A percentile compares a stretch with the other conserved stretches of the same genome.
phyloP scores from a whole-genome alignment of 2,113 vertebrate species.

The Hucho hucho region DNA sequence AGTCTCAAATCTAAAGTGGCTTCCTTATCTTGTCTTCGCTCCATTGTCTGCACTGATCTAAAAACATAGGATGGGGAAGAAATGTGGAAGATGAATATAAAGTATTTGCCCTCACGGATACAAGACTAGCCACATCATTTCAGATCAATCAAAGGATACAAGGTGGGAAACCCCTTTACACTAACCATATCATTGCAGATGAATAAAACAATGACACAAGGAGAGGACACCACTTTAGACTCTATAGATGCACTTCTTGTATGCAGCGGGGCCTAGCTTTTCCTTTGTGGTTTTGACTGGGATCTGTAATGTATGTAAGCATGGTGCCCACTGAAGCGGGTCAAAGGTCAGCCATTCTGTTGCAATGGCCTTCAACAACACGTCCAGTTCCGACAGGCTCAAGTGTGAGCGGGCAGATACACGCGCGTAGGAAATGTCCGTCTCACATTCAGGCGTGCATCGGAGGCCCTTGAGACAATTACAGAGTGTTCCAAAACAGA shows the following conservation, averaged over 20 bases:
- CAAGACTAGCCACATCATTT: too few relatives aligned
- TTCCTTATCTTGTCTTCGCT: too few relatives aligned
- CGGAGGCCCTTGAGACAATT: conserved; percentile 31
- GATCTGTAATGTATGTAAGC: conserved; percentile 14
- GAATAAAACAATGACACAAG: not conserved
- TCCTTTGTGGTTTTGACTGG: not conserved
- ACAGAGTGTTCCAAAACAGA: conserved; percentile 20
- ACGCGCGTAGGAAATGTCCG: conserved; percentile 26
- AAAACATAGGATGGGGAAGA: not conserved
- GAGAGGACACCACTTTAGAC: not conserved
- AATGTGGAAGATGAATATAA: not conserved
- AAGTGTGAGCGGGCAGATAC: conserved; percentile 43
- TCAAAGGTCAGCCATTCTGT: conserved; percentile 37
- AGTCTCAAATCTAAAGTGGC: too few relatives aligned
- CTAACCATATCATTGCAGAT: too few relatives aligned
- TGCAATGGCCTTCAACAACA: conserved; percentile 29
- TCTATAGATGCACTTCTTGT: not conserved
- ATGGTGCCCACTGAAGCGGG: conserved; percentile 29
- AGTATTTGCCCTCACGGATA: too few relatives aligned
- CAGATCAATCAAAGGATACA: too few relatives aligned
- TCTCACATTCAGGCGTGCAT: conserved; percentile 21
- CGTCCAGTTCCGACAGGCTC: conserved; percentile 41
- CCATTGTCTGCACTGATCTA: too few relatives aligned
- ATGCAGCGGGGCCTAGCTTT: not conserved
- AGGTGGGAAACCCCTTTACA: too few relatives aligned